Evolutionary conservation across 2,113 vertebrate genomes (phyloP), one percentile per base, ranked within the genome.

Genomic region (Casuarius casuarius): DNA sequence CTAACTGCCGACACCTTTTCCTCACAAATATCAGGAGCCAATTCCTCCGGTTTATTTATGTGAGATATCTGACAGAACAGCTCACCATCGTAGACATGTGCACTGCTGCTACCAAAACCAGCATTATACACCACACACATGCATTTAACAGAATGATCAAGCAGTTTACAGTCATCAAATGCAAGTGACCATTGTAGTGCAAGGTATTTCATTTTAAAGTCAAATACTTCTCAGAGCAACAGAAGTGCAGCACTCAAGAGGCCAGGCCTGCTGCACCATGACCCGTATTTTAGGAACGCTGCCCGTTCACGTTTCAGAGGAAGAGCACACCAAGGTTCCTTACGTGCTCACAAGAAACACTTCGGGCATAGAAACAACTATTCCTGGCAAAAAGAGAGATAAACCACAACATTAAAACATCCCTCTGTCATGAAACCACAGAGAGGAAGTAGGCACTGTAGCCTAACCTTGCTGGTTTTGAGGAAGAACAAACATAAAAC

Each of bases 301-400:
- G 65, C 12, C 26, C 66, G 46, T 7, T 46, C 7, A 12, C 42
- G 67, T 46, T 46, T 44, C 68, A 75, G 72, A 54, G 35, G 58
- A 72, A 86, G 33, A 42, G 90, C 54, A 76, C 28, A n/a, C 4
- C 1, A 0, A 11, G 0, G 5, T 31, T 40, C 35, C 0, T 0
- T 23, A 19, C 4, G 0, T 0, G 28, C 51, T 49, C 22, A 23
- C 22, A 25, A 2, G 17, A 63, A 75, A 70, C 7, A 21, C 42
- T 81, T 46, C 51, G 46, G 58, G 51, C 23, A 18, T 26, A 58
- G 52, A 73, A 92, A 70, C 17, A 67, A 48, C 15, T 33, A 13
- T 15, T 62, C 26, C 18, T 82, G 28, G 12, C n/a, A 62, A 85
- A 87, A 89, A 26, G 25, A 83, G 2, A 66, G 54, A 33, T 33